Conservation (phyloP, 2,113 vertebrate species). For the Entomyzon cyanotis region DNA sequence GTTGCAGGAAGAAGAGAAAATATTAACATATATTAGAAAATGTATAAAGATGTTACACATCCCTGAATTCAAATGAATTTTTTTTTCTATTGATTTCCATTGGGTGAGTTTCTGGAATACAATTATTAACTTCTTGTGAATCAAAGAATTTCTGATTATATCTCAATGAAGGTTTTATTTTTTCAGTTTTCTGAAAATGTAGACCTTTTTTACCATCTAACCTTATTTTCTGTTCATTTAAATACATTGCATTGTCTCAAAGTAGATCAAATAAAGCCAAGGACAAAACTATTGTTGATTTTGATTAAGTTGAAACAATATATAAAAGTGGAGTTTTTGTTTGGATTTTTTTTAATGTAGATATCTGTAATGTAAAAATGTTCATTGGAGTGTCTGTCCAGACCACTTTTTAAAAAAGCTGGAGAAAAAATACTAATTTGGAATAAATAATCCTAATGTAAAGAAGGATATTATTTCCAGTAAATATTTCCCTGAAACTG, state of each 20-base stretch:
- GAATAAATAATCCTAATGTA: background rate
- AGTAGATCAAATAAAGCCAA: background rate
- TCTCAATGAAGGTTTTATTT: background rate
- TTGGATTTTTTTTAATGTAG: background rate
- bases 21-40: background rate
- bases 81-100: background rate
- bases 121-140: background rate
- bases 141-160: background rate
- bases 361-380: background rate
- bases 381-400: background rate
- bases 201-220: background rate
- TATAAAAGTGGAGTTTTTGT: accelerated
- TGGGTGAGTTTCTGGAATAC: background rate
- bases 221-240: background rate
- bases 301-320: background rate
- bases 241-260: background rate
- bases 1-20: background rate
- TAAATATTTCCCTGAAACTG: background rate
- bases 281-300: background rate
- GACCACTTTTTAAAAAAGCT: background rate
- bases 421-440: background rate
- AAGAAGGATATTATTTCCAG: background rate
- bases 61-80: background rate
- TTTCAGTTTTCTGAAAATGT: background rate
- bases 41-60: background rate